Base-by-base conservation (phyloP, 2,113 vertebrate species). In the Clarias gariepinus region DNA sequence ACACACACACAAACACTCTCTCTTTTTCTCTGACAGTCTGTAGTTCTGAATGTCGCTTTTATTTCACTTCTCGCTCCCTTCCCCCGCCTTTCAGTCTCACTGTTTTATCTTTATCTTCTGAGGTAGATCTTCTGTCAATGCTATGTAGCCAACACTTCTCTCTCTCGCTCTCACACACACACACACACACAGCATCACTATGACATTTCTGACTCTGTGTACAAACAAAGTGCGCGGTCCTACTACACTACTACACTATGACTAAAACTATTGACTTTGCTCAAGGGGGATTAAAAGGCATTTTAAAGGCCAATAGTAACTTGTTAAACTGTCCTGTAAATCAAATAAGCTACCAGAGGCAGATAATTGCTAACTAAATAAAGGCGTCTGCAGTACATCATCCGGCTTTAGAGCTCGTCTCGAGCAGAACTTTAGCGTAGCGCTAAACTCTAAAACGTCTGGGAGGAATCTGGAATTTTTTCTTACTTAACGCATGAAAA, bases 281-380 rank as follows among this genome's bases (percentile, higher is more conserved):
- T 41, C 1, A 1, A 19, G 8, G 0, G 73, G 30, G 53, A 71
- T 53, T 28, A 64, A 28, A 16, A 76, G 41, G 25, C 28, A 21
- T 68, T 33, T 57, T 66, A 58, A 86, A 69, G 63, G 8, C 41
- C 12, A 60, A 41, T n/a, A 47, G 82, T 30, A 79, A 58, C 82
- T 63, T 55, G 41, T 84, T 71, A 71, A 87, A 84, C 41, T 53
- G 79, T 53, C 82, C 41, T 28, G 47, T 66, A 61, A 63, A 66
- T 85, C 73, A 79, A 85, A 87, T 63, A 13, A 82, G 60, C 84
- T 47, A 84, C 84, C 16, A 71, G 66, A 68, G 69, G 53, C 53
- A 80, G 77, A 88, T 86, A 90, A 90, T 90, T 61, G 84, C 74
- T 84, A 88, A 88, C 82, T 74, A 57, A 30, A 78, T 25, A 53